These are phyloP conservation scores for Embiotoca jacksoni DNA, from an alignment of 2,113 vertebrate genomes.

Conservation along the genomic window DNA sequence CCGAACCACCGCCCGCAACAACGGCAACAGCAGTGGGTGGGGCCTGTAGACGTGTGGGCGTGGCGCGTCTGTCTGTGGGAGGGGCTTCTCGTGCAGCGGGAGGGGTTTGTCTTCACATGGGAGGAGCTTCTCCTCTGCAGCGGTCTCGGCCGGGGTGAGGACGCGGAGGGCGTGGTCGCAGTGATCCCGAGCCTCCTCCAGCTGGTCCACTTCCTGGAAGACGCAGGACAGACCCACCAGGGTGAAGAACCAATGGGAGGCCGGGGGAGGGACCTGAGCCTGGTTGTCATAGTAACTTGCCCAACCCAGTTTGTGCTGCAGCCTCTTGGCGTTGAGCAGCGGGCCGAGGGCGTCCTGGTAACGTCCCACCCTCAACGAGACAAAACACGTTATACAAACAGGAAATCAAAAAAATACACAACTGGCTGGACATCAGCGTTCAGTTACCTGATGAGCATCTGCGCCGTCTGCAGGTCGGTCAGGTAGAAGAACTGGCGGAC, in stretches of 20 bases:
- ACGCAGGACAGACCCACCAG: constrained; percentile 90
- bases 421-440: no score
- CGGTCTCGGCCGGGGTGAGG: constrained; percentile 58
- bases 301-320: constrained; percentile 90
- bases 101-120: neutral
- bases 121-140: constrained; percentile 55
- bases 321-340: constrained; percentile 89
- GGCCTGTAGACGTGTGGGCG: constrained; percentile 74
- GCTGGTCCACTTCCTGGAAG: constrained; percentile 91
- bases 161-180: constrained; percentile 88
- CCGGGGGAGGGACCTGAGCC: constrained; percentile 47
- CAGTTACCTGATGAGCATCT: constrained; percentile 85
- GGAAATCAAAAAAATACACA: no score
- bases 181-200: constrained; percentile 88
- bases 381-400: constrained; percentile 6
- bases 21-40: constrained; percentile 88
- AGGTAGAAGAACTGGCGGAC: constrained; percentile 94
- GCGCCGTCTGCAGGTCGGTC: constrained; percentile 86
- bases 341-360: constrained; percentile 89
- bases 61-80: neutral
- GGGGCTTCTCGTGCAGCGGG: neutral
- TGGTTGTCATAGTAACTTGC: constrained; percentile 54
- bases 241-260: constrained; percentile 87
- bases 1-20: constrained; percentile 88
- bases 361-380: constrained; percentile 82